Base-by-base conservation (phyloP, 2,888 invertebrate genomes). In the Masnerella sp. region DNA sequence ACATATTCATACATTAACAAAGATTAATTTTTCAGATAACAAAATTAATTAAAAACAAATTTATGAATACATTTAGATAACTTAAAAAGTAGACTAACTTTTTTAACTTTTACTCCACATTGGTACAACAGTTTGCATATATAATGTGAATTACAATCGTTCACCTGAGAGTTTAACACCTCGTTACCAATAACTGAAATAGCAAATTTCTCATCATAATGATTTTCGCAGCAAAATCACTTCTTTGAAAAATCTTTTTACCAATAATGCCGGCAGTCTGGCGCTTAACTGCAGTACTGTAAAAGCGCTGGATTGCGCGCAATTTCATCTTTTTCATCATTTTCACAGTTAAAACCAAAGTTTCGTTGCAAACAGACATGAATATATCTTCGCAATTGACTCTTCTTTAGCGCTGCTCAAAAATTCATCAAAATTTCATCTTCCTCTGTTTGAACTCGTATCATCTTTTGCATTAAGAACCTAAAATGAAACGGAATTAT, bases 111-210 rank as follows among this genome's bases (percentile, higher is more conserved):
- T 5, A 94, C 89, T 36, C 94, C 93, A 74, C 90, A 87, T 38
- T 89, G 86, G 79, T 92, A 91, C 4, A 94, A 87, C 72, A 90
- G 88, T 80, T 89, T 88, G 67, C 91, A 90, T 22, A 93, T 87
- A 78, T 90, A 93, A 74, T 89, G 85, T 1, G 93, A 92, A 85
- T 94, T 94, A 3, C 91, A 91, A 79, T 94, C 94, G 17, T 85
- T 85, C 3, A 92, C 91, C 80, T 92, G 91, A 2, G 93, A 94
- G 82, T 93, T 93, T 18, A 94, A 86, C 75, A 94, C 92, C 87
- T 94, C 94, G 88, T 94, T 93, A n/a, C 94, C 94, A 81, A 94
- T 93, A 43, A 94, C 92, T 89, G 77, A 56, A 72, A 73, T 65
- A 32, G 52, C 2, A 14, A 32, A 40, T 32, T 25, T 22, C 32